Percentiles rank a stretch among this genome's conserved stretches.
Conservation (phyloP, 2,888 invertebrate species). For the Bibio marci region DNA sequence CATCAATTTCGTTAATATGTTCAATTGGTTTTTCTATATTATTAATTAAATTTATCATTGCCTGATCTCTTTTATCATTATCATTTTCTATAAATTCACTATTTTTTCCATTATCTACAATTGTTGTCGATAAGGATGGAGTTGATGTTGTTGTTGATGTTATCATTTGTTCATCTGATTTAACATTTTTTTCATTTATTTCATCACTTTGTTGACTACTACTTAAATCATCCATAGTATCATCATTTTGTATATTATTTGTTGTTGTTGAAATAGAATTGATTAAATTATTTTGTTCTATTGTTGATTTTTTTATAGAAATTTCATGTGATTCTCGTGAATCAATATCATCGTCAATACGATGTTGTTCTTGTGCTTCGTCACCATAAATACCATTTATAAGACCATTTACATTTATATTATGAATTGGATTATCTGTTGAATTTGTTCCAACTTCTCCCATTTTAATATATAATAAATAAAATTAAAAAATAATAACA, state of each 20-base stretch:
- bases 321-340: conserved; percentile 8
- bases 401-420: conserved; percentile 20
- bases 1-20: neutral
- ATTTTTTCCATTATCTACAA: no score
- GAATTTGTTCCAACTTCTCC: conserved; percentile 16
- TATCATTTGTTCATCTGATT: neutral
- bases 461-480: conserved; percentile 7
- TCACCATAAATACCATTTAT: conserved; percentile 14
- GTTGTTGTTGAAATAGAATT: no score
- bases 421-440: conserved; percentile 14
- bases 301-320: neutral
- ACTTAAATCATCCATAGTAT: no score
- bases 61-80: no score
- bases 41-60: no score
- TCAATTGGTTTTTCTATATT: neutral
- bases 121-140: no score
- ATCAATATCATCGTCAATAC: conserved; percentile 14
- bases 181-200: conserved; percentile 8
- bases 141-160: no score
- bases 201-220: neutral
- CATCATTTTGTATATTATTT: no score
- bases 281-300: no score
- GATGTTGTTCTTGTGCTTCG: no score
- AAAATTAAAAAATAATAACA: neutral
- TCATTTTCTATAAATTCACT: no score